These are phyloP conservation scores for Orchesella cincta DNA, from an alignment of 1,140 invertebrate genomes.

Conservation along the genomic window DNA sequence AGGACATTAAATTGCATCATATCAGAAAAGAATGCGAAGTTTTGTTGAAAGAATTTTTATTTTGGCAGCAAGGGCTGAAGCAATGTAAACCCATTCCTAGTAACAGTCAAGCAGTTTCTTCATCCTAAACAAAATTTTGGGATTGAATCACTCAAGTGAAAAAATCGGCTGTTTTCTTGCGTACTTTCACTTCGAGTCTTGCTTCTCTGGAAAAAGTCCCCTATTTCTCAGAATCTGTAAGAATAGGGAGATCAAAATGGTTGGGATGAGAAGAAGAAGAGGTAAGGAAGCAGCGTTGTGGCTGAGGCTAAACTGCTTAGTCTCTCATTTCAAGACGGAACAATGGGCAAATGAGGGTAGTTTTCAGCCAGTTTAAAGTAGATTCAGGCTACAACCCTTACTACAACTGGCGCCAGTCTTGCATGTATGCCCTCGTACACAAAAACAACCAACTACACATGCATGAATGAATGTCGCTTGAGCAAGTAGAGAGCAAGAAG, in stretches of 20 bases:
- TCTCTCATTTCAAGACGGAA: neutral
- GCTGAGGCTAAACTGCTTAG: neutral
- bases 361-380: conserved; percentile 27
- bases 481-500: neutral
- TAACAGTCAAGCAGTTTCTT: conserved; percentile 8
- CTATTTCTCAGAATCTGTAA: no score
- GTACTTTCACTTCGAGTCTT: conserved; percentile 22
- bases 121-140: conserved; percentile 16
- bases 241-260: no score
- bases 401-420: neutral
- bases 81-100: no score
- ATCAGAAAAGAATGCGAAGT: neutral
- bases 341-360: conserved; percentile 16
- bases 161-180: conserved; percentile 22
- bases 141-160: conserved; percentile 24
- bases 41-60: neutral
- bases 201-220: neutral
- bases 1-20: conserved; percentile 10
- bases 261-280: neutral
- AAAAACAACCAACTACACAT: neutral
- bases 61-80: neutral
- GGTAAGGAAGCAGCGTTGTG: no score
- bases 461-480: neutral
- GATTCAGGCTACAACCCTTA: no score
- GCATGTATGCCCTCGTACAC: neutral